A percentile compares a stretch with the other conserved stretches of the same genome.
Evolutionary conservation across 2,797 vertebrate genomes (phyloP).

Genomic region (Falco rusticolus): DNA sequence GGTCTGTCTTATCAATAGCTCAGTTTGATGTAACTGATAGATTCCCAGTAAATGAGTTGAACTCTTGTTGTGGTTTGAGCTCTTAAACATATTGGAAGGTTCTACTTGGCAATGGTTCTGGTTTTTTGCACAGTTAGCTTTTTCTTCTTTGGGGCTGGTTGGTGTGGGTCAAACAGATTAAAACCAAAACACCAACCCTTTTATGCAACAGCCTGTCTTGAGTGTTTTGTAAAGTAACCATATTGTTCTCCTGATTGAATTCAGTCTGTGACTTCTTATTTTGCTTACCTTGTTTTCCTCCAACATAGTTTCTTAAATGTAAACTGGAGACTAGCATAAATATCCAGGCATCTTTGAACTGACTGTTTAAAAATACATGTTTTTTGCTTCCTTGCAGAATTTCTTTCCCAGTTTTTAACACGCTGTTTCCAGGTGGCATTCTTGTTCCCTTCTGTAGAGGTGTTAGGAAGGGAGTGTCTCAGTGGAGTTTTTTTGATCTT

Average conservation of each 20-base stretch:
- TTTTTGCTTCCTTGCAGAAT: background rate
- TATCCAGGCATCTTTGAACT: background rate
- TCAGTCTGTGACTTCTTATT: background rate
- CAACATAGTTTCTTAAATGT: background rate
- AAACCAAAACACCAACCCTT: background rate
- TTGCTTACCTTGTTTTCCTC: background rate
- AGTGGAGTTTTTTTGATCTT: rapidly evolving
- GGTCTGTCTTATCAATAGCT: background rate
- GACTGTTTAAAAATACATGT: rapidly evolving
- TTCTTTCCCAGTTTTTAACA: background rate
- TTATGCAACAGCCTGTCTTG: too few relatives aligned
- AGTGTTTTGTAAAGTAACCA: background rate
- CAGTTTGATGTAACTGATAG: background rate
- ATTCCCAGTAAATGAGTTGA: background rate
- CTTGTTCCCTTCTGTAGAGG: background rate
- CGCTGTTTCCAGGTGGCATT: background rate
- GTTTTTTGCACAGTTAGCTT: background rate
- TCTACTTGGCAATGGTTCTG: background rate
- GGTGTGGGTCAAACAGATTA: too few relatives aligned
- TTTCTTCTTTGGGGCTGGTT: background rate
- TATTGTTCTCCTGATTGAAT: background rate
- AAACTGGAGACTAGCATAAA: background rate
- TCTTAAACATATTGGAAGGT: background rate
- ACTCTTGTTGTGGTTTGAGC: background rate
- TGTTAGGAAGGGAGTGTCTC: background rate